Percentiles rank a stretch among this genome's conserved stretches.
Evolutionary conservation across 2,888 invertebrate species (phyloP).

Genomic region (Ethmia dodecea): DNA sequence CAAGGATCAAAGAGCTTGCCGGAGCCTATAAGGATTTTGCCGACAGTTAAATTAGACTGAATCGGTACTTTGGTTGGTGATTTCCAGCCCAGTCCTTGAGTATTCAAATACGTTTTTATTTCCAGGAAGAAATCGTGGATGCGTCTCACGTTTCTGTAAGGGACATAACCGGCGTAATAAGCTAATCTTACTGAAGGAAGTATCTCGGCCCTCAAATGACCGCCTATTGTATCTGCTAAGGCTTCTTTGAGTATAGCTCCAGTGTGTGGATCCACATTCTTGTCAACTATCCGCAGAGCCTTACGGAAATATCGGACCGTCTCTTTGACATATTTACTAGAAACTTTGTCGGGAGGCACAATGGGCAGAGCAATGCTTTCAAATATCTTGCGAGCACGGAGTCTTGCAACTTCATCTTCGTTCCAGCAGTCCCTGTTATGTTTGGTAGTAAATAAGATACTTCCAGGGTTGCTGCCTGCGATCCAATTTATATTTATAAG

Average conservation of each 20-base stretch:
- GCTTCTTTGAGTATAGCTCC: conserved; percentile 41
- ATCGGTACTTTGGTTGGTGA: conserved; percentile 34
- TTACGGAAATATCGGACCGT: conserved; percentile 43
- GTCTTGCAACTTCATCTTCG: conserved; percentile 47
- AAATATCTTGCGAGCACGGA: conserved; percentile 50
- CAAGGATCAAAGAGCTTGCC: conserved; percentile 50
- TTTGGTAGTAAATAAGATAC: conserved; percentile 46
- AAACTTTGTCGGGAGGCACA: conserved; percentile 43
- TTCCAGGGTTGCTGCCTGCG: conserved; percentile 42
- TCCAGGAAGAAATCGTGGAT: conserved; percentile 47
- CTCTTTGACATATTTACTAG: conserved; percentile 40
- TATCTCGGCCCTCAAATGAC: conserved; percentile 50
- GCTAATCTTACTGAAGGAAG: conserved; percentile 58
- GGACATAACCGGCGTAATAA: conserved; percentile 63
- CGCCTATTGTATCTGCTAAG: conserved; percentile 55
- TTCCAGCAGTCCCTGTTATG: conserved; percentile 46
- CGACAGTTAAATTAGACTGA: conserved; percentile 56
- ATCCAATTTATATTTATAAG: conserved; percentile 28
- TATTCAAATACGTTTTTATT: conserved; percentile 47
- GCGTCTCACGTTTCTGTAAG: conserved; percentile 42
- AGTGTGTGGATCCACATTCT: conserved; percentile 27
- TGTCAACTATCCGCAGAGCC: conserved; percentile 34
- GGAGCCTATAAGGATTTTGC: conserved; percentile 47
- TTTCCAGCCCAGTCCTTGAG: conserved; percentile 59
- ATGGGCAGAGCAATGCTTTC: conserved; percentile 42